Evolutionary conservation across 2,113 vertebrate genomes (phyloP), one percentile per base, ranked within the genome.

Genomic region (Hypomesus transpacificus): DNA sequence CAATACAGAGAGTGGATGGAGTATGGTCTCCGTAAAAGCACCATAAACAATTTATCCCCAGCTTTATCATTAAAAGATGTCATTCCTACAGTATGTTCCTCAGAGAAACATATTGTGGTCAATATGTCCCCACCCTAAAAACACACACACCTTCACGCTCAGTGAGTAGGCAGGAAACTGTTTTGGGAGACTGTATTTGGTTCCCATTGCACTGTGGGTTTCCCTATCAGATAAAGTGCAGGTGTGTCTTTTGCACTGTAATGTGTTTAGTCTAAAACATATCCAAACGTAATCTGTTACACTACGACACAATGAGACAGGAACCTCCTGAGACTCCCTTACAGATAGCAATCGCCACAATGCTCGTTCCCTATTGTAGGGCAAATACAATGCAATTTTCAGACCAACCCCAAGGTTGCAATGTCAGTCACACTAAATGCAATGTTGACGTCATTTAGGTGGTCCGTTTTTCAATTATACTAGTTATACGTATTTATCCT

Each of bases 211-310:
- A 79, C 80, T 79, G 68, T 88, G 84, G 75, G 81, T 82, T 89
- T 89, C 85, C 90, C 87, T 81, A 86, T 86, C 82, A 91, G 94
- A 94, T 93, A 92, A 94, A 89, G 87, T 86, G 91, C 94, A 95
- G 95, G 95, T 95, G 92, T 92, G 92, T 89, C 93, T 91, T 89
- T 77, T 68, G 75, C 75, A 65, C 91, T 87, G 88, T 85, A 83
- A 91, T 90, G 89, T 95, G 93, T 95, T 95, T 95, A 95, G 95
- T 94, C 95, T 95, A 85, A 83, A 39, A 74, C 67, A 80, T 74
- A 79, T 75, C 87, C 80, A 86, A 93, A 85, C 81, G 78, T 79
- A 67, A 57, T 86, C 80, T 68, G 28, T 78, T 79, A 24, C 63
- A 59, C 60, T 69, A 50, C 70, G 51, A 71, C 80, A 90, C 88